A percentile compares a stretch with the other conserved stretches of the same genome.
These are phyloP conservation scores for Dorcus hopei DNA, from an alignment of 2,888 invertebrate species.

Conservation along the genomic window DNA sequence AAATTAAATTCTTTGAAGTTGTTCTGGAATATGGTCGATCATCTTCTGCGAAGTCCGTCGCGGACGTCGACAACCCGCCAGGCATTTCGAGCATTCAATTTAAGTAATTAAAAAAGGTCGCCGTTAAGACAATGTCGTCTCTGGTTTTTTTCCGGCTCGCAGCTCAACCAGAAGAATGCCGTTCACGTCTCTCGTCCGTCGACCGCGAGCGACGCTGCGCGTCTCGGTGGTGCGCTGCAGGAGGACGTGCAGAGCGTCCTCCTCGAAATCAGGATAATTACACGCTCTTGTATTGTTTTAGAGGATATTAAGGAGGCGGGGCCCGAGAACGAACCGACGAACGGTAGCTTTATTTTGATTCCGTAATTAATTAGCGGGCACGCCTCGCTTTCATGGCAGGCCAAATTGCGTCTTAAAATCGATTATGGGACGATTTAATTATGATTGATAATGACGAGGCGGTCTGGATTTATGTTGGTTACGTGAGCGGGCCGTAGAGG, in stretches of 20 bases:
- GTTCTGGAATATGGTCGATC: too few relatives aligned
- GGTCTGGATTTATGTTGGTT: too few relatives aligned
- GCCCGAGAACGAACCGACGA: conserved; percentile 23
- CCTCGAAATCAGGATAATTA: not conserved
- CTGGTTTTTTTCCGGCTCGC: too few relatives aligned
- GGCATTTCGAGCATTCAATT: not conserved
- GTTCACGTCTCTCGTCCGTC: too few relatives aligned
- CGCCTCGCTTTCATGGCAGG: conserved; percentile 22
- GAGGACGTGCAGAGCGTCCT: not conserved
- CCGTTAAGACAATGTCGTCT: too few relatives aligned
- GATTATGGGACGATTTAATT: too few relatives aligned
- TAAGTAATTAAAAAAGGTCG: not conserved
- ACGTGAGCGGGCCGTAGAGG: too few relatives aligned
- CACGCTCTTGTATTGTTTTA: conserved; percentile 23
- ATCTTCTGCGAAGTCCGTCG: not conserved
- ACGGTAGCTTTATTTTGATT: conserved; percentile 34
- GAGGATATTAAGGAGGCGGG: conserved; percentile 23
- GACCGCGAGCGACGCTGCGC: too few relatives aligned
- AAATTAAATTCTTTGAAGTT: too few relatives aligned
- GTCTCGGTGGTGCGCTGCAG: not conserved
- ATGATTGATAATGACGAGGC: too few relatives aligned
- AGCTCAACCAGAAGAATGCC: too few relatives aligned
- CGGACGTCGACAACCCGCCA: not conserved
- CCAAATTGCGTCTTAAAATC: not conserved
- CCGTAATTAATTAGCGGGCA: conserved; percentile 32